Evolutionary conservation across 2,113 vertebrate genomes (phyloP).

Genomic region (Amphiprion ocellaris): DNA sequence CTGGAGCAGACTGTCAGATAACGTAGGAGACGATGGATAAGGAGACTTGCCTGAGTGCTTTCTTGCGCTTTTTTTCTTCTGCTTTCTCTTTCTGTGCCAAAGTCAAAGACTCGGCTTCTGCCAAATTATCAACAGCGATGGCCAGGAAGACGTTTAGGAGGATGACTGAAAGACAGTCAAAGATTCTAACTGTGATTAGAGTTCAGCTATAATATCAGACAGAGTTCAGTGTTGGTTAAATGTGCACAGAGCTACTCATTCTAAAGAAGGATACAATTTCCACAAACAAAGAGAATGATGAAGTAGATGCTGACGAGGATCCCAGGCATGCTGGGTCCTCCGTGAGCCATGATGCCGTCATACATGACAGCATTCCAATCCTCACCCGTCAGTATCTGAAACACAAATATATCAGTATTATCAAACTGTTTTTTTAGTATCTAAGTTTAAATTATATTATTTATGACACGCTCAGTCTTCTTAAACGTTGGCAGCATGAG

Average conservation of each 20-base stretch:
- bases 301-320: constrained; percentile 94
- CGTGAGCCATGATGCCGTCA: constrained; percentile 91
- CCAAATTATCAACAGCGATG: constrained; percentile 94
- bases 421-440: too few species aligned
- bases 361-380: constrained; percentile 96
- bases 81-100: constrained; percentile 94
- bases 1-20: too few species aligned
- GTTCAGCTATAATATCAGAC: background rate
- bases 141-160: constrained; percentile 95
- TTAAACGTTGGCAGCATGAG: too few species aligned
- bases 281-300: constrained; percentile 93
- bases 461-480: too few species aligned
- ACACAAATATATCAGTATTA: background rate
- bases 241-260: background rate
- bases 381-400: constrained; percentile 92
- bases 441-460: too few species aligned
- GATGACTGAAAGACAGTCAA: constrained; percentile 87
- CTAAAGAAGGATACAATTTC: constrained; percentile 91
- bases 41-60: constrained; percentile 86
- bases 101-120: constrained; percentile 93
- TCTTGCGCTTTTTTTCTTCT: constrained; percentile 90
- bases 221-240: background rate
- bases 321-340: constrained; percentile 90
- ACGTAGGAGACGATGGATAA: too few species aligned
- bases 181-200: constrained; percentile 45